Conservation (phyloP, 1,140 invertebrate genomes). For the Drosophila insularis region DNA sequence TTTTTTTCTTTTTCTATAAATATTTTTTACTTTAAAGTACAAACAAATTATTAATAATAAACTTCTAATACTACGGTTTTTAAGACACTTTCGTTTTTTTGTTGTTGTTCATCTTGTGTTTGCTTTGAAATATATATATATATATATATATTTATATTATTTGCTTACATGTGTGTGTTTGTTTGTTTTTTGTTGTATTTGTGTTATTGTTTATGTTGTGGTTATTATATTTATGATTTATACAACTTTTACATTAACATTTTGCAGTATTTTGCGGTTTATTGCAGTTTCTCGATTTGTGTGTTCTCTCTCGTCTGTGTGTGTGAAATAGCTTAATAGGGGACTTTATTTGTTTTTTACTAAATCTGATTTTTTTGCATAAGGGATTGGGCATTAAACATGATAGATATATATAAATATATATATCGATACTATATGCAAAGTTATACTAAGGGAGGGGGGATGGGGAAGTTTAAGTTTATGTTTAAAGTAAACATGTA, state of each 20-base stretch:
- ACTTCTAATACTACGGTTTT: constrained; percentile 79
- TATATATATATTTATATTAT: constrained; percentile 38
- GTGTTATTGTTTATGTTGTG: constrained; percentile 47
- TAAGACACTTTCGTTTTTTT: constrained; percentile 79
- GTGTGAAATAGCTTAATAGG: constrained; percentile 45
- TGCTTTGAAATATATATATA: constrained; percentile 61
- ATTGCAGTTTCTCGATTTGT: constrained; percentile 44
- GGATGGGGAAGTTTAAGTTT: constrained; percentile 32
- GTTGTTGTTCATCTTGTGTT: constrained; percentile 76
- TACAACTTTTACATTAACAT: constrained; percentile 61
- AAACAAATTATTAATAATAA: constrained; percentile 80
- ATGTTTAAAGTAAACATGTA: constrained; percentile 75
- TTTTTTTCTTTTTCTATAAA: constrained; percentile 75
- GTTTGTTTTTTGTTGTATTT: constrained; percentile 42
- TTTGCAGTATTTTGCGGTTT: constrained; percentile 42
- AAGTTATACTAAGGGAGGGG: constrained; percentile 58
- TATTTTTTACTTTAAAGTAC: constrained; percentile 81
- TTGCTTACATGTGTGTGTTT: constrained; percentile 42
- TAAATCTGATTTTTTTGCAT: constrained; percentile 52
- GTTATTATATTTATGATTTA: constrained; percentile 57
- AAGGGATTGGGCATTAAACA: background rate
- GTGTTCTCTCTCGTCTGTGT: background rate
- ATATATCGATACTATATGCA: constrained; percentile 58
- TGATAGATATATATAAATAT: constrained; percentile 31
- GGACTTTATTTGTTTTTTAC: constrained; percentile 24